phyloP scores from a whole-genome alignment of 30 jellyfish, hydroid and myxozoan species.

The Sanderia malayensis region DNA sequence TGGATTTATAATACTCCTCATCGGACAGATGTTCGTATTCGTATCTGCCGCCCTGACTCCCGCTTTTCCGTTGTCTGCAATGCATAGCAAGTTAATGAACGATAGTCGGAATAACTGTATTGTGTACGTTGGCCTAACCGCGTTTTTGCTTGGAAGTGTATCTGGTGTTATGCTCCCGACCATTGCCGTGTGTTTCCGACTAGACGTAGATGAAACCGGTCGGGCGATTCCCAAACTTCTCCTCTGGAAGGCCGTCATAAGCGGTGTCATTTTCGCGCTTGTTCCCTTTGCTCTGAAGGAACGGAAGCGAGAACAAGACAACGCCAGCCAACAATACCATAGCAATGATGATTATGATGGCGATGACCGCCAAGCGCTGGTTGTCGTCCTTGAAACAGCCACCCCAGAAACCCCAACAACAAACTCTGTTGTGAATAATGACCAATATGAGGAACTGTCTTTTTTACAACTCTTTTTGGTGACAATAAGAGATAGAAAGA shows the following conservation, averaged over 20 bases:
- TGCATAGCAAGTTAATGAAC: background rate
- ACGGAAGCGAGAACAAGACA: conserved; percentile 18
- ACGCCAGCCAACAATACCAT: background rate
- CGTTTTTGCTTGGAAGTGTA: conserved; percentile 16
- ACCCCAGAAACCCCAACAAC: no score
- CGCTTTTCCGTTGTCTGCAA: conserved; percentile 6
- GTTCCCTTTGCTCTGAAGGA: conserved; percentile 58
- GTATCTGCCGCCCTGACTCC: conserved; percentile 13
- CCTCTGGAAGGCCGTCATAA: conserved; percentile 49
- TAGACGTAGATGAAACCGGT: background rate
- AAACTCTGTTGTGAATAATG: no score
- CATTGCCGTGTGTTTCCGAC: background rate
- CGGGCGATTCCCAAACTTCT: conserved; percentile 16
- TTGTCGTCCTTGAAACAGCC: no score
- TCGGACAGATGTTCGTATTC: conserved; percentile 33
- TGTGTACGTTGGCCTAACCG: background rate
- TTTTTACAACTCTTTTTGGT: no score
- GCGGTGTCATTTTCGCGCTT: conserved; percentile 12
- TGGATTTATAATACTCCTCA: conserved; percentile 8
- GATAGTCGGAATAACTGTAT: background rate
- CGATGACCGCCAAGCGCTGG: no score
- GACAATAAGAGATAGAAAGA: background rate
- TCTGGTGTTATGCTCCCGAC: conserved; percentile 21
- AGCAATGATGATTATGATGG: background rate
- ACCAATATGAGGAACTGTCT: no score